A percentile compares a stretch with the other conserved stretches of the same genome.
phyloP scores from a whole-genome alignment of 2,797 vertebrate genomes.

The Triplophysa yarkandensis region DNA sequence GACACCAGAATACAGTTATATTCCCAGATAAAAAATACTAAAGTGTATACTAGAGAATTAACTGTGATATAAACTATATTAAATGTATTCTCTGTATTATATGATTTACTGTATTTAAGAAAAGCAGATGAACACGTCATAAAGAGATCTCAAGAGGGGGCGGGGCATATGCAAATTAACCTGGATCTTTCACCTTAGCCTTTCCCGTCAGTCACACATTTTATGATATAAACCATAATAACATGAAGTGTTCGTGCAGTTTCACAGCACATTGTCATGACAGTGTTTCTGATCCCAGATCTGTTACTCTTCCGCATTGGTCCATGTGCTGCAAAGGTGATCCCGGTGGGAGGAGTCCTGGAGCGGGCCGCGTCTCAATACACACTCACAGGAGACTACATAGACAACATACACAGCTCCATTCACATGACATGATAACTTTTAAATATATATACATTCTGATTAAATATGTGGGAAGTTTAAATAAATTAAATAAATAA shows the following conservation, averaged over 20 bases:
- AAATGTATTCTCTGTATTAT: too few relatives aligned
- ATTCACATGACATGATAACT: too few relatives aligned
- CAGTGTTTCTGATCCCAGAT: neutral
- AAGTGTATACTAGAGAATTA: too few relatives aligned
- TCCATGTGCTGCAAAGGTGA: constrained; percentile 61
- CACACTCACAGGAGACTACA: neutral
- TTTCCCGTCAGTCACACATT: neutral
- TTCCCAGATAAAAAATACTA: too few relatives aligned
- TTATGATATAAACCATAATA: neutral
- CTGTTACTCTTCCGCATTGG: constrained; percentile 61
- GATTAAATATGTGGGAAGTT: neutral
- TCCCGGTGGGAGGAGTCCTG: constrained; percentile 60
- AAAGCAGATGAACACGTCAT: neutral
- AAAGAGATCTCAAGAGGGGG: neutral
- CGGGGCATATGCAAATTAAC: neutral
- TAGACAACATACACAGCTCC: neutral
- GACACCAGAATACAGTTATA: too few relatives aligned
- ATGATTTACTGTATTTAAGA: neutral
- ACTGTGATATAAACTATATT: too few relatives aligned
- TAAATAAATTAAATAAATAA: neutral
- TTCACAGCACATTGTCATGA: neutral
- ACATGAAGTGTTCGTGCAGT: neutral
- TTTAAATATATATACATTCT: neutral
- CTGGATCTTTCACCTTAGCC: neutral
- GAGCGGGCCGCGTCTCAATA: constrained; percentile 5